A percentile compares a stretch with the other conserved stretches of the same genome.
Evolutionary conservation across 2,113 vertebrate genomes (phyloP).

Genomic region (Pongo abelii): DNA sequence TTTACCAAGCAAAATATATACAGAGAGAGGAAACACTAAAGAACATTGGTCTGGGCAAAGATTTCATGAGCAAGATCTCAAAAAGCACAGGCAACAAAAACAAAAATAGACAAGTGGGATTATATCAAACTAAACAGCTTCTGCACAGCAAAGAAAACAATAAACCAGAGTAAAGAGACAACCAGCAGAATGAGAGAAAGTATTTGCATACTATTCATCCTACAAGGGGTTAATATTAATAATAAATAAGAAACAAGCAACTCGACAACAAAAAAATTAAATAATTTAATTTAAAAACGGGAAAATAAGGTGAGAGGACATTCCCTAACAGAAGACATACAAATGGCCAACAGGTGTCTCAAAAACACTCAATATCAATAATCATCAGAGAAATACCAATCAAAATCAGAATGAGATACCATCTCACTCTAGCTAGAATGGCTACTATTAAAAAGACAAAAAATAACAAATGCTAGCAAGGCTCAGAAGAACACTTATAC

Average conservation of each 20-base stretch:
- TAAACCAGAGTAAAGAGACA: neutral
- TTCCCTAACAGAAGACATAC: neutral
- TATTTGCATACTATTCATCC: neutral
- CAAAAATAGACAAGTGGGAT: neutral
- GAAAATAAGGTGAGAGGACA: neutral
- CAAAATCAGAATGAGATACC: neutral
- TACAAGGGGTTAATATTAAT: neutral
- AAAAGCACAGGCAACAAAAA: neutral
- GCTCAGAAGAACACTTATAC: neutral
- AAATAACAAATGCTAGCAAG: neutral
- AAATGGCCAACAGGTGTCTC: neutral
- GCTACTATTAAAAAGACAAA: neutral
- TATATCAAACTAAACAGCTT: neutral
- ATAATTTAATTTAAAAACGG: neutral
- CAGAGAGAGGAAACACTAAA: neutral
- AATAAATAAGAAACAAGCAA: neutral
- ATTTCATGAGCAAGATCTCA: neutral
- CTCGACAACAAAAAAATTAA: neutral
- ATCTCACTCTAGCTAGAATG: neutral
- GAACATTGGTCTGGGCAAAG: neutral
- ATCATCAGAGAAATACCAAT: neutral
- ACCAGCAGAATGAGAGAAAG: neutral
- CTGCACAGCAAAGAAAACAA: neutral
- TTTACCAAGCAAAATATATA: neutral
- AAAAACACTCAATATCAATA: neutral